phyloP scores from a whole-genome alignment of 1,140 invertebrate species.

The Diuraphis noxia region DNA sequence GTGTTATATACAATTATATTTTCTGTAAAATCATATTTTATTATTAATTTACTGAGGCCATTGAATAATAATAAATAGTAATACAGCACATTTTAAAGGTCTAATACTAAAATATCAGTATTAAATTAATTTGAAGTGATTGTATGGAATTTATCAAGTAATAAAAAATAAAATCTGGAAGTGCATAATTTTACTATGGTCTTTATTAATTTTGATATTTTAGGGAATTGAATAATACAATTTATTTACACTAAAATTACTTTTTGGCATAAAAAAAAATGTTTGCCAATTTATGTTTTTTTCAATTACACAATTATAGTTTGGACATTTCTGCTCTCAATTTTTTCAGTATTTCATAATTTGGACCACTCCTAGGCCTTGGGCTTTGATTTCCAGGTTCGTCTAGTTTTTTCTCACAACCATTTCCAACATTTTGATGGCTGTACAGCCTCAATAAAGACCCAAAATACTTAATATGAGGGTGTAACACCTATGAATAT shows the following conservation, averaged over 20 bases:
- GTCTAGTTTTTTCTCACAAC: constrained; percentile 91
- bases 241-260: not conserved
- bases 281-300: not conserved
- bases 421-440: constrained; percentile 85
- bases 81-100: not conserved
- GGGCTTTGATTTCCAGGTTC: constrained; percentile 87
- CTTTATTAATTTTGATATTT: not conserved
- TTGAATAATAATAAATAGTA: too few relatives aligned
- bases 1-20: too few relatives aligned
- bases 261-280: not conserved
- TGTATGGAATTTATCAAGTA: not conserved
- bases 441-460: constrained; percentile 90
- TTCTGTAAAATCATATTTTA: too few relatives aligned
- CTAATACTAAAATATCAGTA: not conserved
- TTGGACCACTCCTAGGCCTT: constrained; percentile 86
- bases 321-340: constrained; percentile 79
- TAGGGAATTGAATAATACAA: not conserved
- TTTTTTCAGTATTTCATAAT: constrained; percentile 90
- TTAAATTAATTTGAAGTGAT: not conserved
- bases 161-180: not conserved
- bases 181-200: not conserved
- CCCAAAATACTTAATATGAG: constrained; percentile 91
- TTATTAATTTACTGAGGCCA: too few relatives aligned
- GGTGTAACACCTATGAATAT: constrained; percentile 70
- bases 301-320: not conserved